Conservation (phyloP, 2,797 vertebrate species). For the Liasis olivaceus region DNA sequence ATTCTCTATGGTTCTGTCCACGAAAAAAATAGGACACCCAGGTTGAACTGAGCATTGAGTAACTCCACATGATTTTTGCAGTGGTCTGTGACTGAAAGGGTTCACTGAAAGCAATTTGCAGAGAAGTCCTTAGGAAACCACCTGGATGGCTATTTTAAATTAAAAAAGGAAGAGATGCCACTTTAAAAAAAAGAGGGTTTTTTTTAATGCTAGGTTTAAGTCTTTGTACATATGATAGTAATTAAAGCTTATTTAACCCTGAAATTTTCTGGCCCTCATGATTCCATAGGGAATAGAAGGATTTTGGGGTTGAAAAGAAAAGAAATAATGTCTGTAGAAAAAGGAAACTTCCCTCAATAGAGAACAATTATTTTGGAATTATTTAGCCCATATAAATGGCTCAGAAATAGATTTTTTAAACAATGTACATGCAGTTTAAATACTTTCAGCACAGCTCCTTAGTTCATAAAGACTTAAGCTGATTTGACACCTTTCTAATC, state of each 20-base stretch:
- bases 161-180: slow-evolving; percentile 82
- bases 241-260: slow-evolving; percentile 84
- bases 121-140: slow-evolving; percentile 80
- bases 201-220: slow-evolving; percentile 79
- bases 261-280: slow-evolving; percentile 78
- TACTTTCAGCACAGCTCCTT: not conserved
- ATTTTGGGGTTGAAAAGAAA: slow-evolving; percentile 75
- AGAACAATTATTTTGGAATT: slow-evolving; percentile 67
- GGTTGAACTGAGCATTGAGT: slow-evolving; percentile 73
- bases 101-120: slow-evolving; percentile 83
- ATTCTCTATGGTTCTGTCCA: slow-evolving; percentile 60
- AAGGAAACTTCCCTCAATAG: slow-evolving; percentile 65
- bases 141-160: slow-evolving; percentile 81
- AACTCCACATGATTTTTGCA: slow-evolving; percentile 78
- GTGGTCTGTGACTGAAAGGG: slow-evolving; percentile 79
- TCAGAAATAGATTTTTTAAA: not conserved
- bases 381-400: slow-evolving; percentile 56
- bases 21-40: slow-evolving; percentile 77
- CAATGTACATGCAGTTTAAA: slow-evolving; percentile 12
- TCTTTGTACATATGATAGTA: slow-evolving; percentile 81
- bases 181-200: slow-evolving; percentile 69
- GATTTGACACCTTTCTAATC: slow-evolving; percentile 12
- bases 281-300: slow-evolving; percentile 67
- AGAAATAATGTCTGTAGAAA: slow-evolving; percentile 73
- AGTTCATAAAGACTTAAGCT: not conserved